Evolutionary conservation across 1,140 invertebrate genomes (phyloP), one percentile per base, ranked within the genome.

Genomic region (Vanessa tameamea): DNA sequence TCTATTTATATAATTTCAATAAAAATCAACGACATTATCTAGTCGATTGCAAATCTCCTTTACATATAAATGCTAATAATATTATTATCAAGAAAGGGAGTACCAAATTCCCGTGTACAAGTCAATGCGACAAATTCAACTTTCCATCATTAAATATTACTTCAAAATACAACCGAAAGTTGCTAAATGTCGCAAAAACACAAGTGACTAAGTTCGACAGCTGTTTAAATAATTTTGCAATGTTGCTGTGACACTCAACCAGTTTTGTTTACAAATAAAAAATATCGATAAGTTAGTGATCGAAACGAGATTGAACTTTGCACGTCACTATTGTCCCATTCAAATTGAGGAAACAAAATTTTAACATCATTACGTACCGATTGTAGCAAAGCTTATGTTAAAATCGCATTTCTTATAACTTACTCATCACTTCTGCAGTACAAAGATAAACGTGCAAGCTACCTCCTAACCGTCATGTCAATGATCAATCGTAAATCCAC

Each of bases 241-340:
- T 11, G 23, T 9, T 57, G 53, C 63, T 37, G 37, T 55, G 64
- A 75, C 20, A 69, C 74, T 48, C 67, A 31, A 23, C 64, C 64
- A 75, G 20, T 66, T 43, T 43, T 16, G 37, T 68, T 65, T 69
- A 77, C 70, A 73, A 69, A 63, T 43, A 61, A 57, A 76, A 53
- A 64, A 80, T 70, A 85, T 78, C 74, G 76, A 78, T 83, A 80
- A 78, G 78, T 87, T 86, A 88, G 83, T 85, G 78, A 66, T 77
- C 70, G 78, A 77, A 76, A 85, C 80, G 85, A 87, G 87, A 87
- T 80, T 85, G 84, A 84, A 84, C 81, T 70, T 79, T 81, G 76
- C 76, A 78, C 76, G 71, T 78, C 76, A 78, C 72, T 75, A 72
- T 75, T 75, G 50, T 50, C 59, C 65, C 69, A 75, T 73, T 73